phyloP scores from a whole-genome alignment of 1,140 invertebrate species.

The Subanguina moxae region DNA sequence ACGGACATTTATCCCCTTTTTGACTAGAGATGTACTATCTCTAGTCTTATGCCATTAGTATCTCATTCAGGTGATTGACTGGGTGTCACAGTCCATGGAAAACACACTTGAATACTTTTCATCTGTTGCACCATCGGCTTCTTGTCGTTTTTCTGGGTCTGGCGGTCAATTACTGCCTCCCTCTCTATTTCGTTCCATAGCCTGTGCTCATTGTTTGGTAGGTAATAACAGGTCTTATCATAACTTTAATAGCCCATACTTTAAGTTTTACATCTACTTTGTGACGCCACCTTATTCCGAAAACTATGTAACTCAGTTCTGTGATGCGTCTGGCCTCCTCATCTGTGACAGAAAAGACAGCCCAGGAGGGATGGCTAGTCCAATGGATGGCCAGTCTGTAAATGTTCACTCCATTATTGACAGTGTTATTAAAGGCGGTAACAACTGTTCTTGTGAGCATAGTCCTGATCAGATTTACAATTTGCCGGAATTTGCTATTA shows the following conservation, averaged over 20 bases:
- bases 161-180: slow-evolving; percentile 3
- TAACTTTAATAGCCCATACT: no score
- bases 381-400: neutral
- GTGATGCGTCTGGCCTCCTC: slow-evolving; percentile 5
- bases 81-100: no score
- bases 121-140: neutral
- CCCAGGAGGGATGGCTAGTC: neutral
- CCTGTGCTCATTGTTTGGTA: slow-evolving; percentile 10
- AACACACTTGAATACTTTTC: neutral
- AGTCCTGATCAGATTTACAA: slow-evolving; percentile 9
- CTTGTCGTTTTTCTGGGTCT: slow-evolving; percentile 1
- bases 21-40: no score
- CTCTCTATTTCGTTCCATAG: neutral
- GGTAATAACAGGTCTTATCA: no score
- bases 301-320: slow-evolving; percentile 10
- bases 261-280: slow-evolving; percentile 11
- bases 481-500: slow-evolving; percentile 19
- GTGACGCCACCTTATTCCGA: slow-evolving; percentile 7
- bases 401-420: neutral
- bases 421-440: neutral
- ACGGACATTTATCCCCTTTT: no score
- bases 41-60: no score
- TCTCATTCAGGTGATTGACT: no score
- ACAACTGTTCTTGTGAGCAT: slow-evolving; percentile 15
- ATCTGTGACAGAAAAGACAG: neutral